phyloP scores from a whole-genome alignment of 2,888 invertebrate genomes.

The Diarsia rubi region DNA sequence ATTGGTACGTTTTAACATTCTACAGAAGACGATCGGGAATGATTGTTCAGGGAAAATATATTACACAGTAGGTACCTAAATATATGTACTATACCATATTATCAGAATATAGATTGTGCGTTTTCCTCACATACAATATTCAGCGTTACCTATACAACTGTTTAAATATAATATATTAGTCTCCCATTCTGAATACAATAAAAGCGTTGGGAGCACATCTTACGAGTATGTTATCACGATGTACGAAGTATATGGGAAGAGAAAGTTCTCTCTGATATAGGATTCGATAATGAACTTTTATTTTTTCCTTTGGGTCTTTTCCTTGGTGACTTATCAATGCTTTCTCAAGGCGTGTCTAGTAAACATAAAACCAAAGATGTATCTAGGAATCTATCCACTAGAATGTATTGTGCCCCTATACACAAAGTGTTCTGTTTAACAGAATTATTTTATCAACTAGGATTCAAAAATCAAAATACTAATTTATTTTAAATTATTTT shows the following conservation, averaged over 20 bases:
- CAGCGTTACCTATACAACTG: slow-evolving; percentile 14
- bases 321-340: slow-evolving; percentile 36
- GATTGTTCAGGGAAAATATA: slow-evolving; percentile 28
- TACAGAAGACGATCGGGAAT: slow-evolving; percentile 13
- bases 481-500: slow-evolving; percentile 1
- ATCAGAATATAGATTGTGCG: slow-evolving; percentile 31
- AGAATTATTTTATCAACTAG: background rate
- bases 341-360: background rate
- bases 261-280: slow-evolving; percentile 20
- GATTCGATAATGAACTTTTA: slow-evolving; percentile 43
- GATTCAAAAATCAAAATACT: slow-evolving; percentile 4
- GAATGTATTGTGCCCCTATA: background rate
- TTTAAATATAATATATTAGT: slow-evolving; percentile 18
- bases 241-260: slow-evolving; percentile 15
- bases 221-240: slow-evolving; percentile 31
- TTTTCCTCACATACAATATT: slow-evolving; percentile 38
- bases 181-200: slow-evolving; percentile 23
- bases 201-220: slow-evolving; percentile 27
- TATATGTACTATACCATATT: background rate
- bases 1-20: slow-evolving; percentile 28
- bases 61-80: slow-evolving; percentile 17
- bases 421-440: background rate
- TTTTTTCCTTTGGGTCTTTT: slow-evolving; percentile 30
- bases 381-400: background rate
- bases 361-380: background rate